phyloP scores from a whole-genome alignment of 2,797 vertebrate species.

The Poeciliopsis presidionis region DNA sequence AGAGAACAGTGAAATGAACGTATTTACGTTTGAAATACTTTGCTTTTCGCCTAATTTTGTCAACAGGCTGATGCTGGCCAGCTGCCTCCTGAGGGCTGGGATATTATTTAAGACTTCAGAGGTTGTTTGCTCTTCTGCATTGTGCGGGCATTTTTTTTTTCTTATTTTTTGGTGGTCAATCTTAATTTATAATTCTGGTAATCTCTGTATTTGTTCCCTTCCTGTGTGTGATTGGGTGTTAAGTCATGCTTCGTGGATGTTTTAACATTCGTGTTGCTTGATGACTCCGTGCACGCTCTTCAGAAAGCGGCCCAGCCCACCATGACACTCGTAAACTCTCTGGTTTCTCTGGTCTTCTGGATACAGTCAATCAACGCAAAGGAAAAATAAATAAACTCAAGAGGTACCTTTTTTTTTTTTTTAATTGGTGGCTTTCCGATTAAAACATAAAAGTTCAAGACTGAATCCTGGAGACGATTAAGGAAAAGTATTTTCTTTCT shows the following conservation, averaged over 20 bases:
- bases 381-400: not conserved
- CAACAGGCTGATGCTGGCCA: not conserved
- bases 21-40: not conserved
- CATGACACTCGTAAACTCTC: too few species aligned
- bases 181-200: not conserved
- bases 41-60: not conserved
- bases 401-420: not conserved
- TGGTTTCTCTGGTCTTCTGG: not conserved
- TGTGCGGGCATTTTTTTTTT: conserved; percentile 4
- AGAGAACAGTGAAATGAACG: not conserved
- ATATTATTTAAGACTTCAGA: not conserved
- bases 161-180: not conserved
- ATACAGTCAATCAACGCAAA: not conserved
- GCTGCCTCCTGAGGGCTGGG: not conserved
- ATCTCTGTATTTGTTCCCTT: not conserved
- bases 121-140: not conserved
- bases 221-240: not conserved
- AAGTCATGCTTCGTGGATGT: not conserved
- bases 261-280: not conserved
- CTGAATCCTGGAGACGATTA: not conserved
- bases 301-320: too few species aligned
- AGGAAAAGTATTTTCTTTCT: not conserved
- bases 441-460: not conserved
- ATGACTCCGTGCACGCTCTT: too few species aligned
- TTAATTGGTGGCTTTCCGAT: not conserved